These are phyloP conservation scores for Hirtodrosophila cameraria DNA, from an alignment of 2,888 invertebrate genomes.

Conservation along the genomic window DNA sequence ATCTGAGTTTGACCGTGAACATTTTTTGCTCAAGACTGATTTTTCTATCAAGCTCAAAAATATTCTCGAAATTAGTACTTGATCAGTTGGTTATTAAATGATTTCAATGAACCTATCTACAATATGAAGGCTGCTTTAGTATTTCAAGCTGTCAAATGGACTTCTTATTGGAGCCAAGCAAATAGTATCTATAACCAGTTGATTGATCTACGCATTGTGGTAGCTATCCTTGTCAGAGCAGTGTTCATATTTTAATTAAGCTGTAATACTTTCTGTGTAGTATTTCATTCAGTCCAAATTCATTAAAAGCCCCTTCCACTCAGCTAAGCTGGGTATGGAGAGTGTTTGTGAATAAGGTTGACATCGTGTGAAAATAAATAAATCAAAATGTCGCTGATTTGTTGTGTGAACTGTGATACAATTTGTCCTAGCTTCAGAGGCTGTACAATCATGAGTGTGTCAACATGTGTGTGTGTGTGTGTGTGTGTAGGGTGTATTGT, in stretches of 20 bases:
- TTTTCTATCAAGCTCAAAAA: too few relatives aligned
- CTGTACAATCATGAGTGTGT: background rate
- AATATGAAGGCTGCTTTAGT: background rate
- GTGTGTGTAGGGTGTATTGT: slow-evolving; percentile 15
- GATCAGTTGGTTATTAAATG: too few relatives aligned
- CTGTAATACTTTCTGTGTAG: slow-evolving; percentile 14
- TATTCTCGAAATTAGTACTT: too few relatives aligned
- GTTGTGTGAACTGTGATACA: slow-evolving; percentile 16
- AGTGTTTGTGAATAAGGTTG: slow-evolving; percentile 48
- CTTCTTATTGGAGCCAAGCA: too few relatives aligned
- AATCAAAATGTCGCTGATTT: slow-evolving; percentile 74
- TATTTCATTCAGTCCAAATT: slow-evolving; percentile 15
- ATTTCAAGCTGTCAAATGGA: too few relatives aligned
- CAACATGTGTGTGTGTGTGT: slow-evolving; percentile 3
- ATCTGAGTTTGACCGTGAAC: too few relatives aligned
- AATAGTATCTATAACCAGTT: slow-evolving; percentile 5
- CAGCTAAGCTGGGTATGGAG: background rate
- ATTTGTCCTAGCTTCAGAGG: slow-evolving; percentile 4
- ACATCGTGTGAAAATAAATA: slow-evolving; percentile 66
- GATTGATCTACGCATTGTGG: slow-evolving; percentile 38
- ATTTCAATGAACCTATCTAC: background rate
- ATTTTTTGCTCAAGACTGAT: too few relatives aligned
- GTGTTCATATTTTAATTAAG: slow-evolving; percentile 40
- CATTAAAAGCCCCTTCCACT: background rate
- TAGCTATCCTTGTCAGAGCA: slow-evolving; percentile 1